Percentiles rank a stretch among this genome's conserved stretches.
Evolutionary conservation across 53 echinoderm and acorn worm genomes (phyloP).

Genomic region (Hippasteria phrygiana): DNA sequence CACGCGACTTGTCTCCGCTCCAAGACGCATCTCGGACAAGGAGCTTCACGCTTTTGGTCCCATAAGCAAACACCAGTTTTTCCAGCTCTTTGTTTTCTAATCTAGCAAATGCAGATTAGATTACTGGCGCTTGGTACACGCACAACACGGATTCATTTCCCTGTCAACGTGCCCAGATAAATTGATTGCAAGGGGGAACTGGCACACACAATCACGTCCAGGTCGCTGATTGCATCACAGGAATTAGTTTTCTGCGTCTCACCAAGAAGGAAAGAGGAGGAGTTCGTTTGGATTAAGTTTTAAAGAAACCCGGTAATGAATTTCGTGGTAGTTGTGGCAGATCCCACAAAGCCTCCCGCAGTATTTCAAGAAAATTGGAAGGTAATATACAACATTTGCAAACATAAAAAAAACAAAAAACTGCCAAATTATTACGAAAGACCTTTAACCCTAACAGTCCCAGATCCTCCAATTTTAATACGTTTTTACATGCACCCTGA

Average conservation of each 20-base stretch:
- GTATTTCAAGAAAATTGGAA: not conserved
- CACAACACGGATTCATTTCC: constrained; percentile 62
- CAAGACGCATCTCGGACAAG: constrained; percentile 31
- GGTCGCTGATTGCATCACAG: constrained; percentile 51
- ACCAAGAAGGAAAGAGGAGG: not conserved
- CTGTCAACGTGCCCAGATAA: constrained; percentile 60
- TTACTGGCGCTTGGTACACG: constrained; percentile 44
- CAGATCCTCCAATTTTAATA: no score
- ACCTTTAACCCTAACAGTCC: no score
- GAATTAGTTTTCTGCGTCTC: constrained; percentile 68
- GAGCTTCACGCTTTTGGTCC: constrained; percentile 44
- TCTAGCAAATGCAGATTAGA: constrained; percentile 60
- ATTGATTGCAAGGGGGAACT: constrained; percentile 57
- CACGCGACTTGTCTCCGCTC: constrained; percentile 22
- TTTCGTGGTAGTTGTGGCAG: not conserved
- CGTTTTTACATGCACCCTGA: no score
- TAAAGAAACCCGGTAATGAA: constrained; percentile 43
- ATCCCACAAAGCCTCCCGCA: not conserved
- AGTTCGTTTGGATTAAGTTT: constrained; percentile 47
- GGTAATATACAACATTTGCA: not conserved
- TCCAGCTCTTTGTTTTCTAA: constrained; percentile 62
- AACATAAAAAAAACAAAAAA: not conserved
- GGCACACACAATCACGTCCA: constrained; percentile 58
- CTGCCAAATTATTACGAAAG: no score
- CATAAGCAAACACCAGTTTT: constrained; percentile 57